Base-by-base conservation (phyloP, 2,113 vertebrate species). In the Etia nguti region DNA sequence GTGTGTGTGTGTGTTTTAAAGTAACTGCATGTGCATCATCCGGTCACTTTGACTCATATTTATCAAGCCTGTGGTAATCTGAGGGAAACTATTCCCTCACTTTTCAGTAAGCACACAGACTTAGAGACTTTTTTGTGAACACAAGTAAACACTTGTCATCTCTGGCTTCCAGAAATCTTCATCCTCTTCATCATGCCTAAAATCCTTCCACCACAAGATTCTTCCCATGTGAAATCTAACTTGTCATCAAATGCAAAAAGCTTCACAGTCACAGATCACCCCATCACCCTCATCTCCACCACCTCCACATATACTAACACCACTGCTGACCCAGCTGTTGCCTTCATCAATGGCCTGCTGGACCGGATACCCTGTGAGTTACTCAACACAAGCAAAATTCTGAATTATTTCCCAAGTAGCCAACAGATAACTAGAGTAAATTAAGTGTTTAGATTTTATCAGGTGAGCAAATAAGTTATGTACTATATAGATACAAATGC, bases 361-460 rank as follows among this genome's bases (percentile, higher is more conserved):
- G 62, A 96, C 90, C 43, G 81, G 22, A 97, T 98, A 65, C 96
- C 96, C 2, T 1, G 97, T 98, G 88, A 98, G 97, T 97, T 22
- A 52, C 8, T 11, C 3, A 48, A 43, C 29, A 38, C 2, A n/a
- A 41, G 9, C 75, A 79, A 46, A n/a, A n/a, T n/a, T n/a, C n/a
- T 22, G 20, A 50, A 52, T 48, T 75, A 29, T 48, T 75, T 75
- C 15, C 24, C 41, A 75, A 20, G 15, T 75, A 75, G 43, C 43
- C 24, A 75, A 29, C 11, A 0, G 4, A 48, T 48, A 70, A 43
- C 3, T 70, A 77, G 26, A 50, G 24, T 50, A 50, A 31, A 50
- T 50, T 50, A 50, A 1, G 16, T 77, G 1, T 50, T 48, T 46
- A 48, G 70, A 48, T 11, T 15, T 75, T 29, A 20, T 48, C 41